A percentile compares a stretch with the other conserved stretches of the same genome.
Evolutionary conservation across 2,797 vertebrate genomes (phyloP).

Genomic region (Squalus acanthias): DNA sequence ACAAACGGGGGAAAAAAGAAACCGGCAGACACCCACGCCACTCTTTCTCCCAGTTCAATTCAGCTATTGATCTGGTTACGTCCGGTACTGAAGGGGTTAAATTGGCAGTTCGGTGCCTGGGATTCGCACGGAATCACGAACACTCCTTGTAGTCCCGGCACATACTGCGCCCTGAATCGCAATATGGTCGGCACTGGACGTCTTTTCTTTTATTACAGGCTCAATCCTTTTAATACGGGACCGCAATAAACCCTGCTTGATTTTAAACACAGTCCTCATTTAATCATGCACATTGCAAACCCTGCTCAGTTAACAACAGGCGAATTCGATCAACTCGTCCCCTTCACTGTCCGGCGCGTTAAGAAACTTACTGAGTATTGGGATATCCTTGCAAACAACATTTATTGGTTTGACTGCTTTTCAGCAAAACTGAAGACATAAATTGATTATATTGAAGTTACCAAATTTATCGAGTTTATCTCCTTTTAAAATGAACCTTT

Average conservation of each 20-base stretch:
- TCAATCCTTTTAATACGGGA: neutral
- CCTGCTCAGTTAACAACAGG: neutral
- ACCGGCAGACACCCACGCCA: neutral
- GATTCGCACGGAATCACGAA: neutral
- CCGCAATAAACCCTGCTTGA: neutral
- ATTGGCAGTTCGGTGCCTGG: neutral
- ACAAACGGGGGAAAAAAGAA: neutral
- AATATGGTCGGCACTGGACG: neutral
- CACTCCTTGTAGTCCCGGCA: neutral
- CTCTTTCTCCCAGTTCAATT: neutral
- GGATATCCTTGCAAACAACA: neutral
- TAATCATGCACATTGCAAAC: neutral
- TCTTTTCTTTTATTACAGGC: neutral
- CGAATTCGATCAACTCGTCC: neutral
- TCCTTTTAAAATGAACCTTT: neutral
- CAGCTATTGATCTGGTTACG: neutral
- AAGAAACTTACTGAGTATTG: neutral
- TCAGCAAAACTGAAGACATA: neutral
- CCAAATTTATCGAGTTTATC: neutral
- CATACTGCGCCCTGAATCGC: neutral
- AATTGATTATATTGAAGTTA: neutral
- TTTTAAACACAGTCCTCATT: neutral
- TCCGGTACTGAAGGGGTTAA: neutral
- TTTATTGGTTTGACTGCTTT: neutral
- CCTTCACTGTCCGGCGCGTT: neutral